Evolutionary conservation across 2,113 vertebrate genomes (phyloP).

Genomic region (Phrynosoma platyrhinos): DNA sequence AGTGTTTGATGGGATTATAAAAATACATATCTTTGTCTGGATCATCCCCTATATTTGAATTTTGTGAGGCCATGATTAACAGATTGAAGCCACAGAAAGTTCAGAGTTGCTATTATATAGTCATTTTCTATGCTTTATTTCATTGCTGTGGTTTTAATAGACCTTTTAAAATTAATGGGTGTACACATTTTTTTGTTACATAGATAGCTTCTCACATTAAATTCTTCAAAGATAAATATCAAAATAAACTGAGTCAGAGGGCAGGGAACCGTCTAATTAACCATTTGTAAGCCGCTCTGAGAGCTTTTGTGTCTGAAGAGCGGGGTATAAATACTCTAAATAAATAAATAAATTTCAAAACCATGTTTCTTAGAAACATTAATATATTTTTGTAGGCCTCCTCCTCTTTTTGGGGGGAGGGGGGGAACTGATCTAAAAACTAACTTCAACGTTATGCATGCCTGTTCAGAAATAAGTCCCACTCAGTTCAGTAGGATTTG

Average conservation of each 20-base stretch:
- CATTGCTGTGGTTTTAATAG: not conserved
- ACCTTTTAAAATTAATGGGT: not conserved
- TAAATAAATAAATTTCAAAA: not conserved
- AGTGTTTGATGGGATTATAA: no score
- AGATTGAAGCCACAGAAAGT: not conserved
- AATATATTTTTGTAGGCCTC: not conserved
- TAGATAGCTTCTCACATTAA: not conserved
- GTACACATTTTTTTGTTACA: not conserved
- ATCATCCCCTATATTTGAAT: not conserved
- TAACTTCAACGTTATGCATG: no score
- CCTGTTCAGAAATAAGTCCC: no score
- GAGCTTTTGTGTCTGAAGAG: no score
- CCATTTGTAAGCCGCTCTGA: no score
- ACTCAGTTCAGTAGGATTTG: not conserved
- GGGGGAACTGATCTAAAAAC: no score
- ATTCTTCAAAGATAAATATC: not conserved
- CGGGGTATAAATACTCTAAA: no score
- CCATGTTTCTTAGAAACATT: not conserved
- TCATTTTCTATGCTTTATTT: not conserved
- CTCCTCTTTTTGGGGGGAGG: no score
- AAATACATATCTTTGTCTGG: not conserved
- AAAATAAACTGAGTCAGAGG: not conserved
- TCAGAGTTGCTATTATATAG: not conserved
- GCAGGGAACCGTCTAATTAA: no score
- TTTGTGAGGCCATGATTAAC: not conserved